Base-by-base conservation (phyloP, 2,888 invertebrate genomes). In the Conus canariensis region DNA sequence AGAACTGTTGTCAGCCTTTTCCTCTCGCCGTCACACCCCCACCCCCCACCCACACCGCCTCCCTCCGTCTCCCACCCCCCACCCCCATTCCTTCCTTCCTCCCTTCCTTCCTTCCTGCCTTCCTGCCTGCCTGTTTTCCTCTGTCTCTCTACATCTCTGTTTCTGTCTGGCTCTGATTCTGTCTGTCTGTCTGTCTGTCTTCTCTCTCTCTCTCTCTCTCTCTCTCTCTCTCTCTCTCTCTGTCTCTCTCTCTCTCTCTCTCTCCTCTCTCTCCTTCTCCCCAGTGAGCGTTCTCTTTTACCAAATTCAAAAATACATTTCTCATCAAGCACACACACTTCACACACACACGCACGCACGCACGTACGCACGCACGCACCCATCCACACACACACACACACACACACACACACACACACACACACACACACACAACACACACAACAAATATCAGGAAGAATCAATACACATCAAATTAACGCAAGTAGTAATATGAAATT, bases 321-420 rank as follows among this genome's bases (percentile, higher is more conserved):
- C 45, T 45, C 4, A 45, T 45, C 45, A 64, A 10, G 6, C 64
- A 64, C 60, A 64, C 60, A 3, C 60, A 64, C 60, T 19, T 1
- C 77, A 77, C 25, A 77, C 30, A 77, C 77, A 30, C 77, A 77
- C 77, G 25, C 70, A 70, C 70, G 19, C 70, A 70, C 70, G 19
- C 70, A 58, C 85, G 22, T 58, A 58, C 85, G 22, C 85, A 58
- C 85, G 22, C 85, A 58, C 85, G 22, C 85, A 58, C 58, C 14
- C 58, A 58, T 1, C 14, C 58, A 58, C 45, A 45, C 80, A 30
- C 45, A 80, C 80, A 3, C 80, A 30, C 80, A 30, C 80, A 30
- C 80, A 80, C 80, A 30, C 80, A 80, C 80, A 30, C 80, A 80
- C 80, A 14, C 80, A 80, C 80, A 30, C 80, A 80, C 80, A 80